Evolutionary conservation across 2,888 invertebrate species (phyloP).

Genomic region (Ennomos fuscantarius): DNA sequence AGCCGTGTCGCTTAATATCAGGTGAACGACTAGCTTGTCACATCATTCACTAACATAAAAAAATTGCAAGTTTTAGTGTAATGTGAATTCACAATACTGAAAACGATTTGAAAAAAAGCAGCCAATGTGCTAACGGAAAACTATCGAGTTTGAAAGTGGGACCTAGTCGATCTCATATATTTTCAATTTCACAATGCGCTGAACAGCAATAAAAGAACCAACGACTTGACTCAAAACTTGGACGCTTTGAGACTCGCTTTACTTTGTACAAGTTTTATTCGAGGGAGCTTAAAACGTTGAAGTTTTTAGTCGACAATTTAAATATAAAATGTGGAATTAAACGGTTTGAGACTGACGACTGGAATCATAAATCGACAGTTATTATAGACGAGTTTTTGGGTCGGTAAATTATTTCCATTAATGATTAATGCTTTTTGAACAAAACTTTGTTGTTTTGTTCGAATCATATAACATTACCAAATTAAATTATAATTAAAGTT

Average conservation of each 20-base stretch:
- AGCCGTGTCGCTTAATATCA: too few relatives aligned
- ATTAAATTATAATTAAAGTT: too few relatives aligned
- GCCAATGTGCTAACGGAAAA: too few relatives aligned
- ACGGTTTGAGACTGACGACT: conserved; percentile 6
- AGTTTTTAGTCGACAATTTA: conserved; percentile 27
- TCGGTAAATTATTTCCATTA: conserved; percentile 9
- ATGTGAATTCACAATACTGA: too few relatives aligned
- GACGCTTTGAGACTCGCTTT: too few relatives aligned
- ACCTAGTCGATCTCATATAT: conserved; percentile 16
- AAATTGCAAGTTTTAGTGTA: too few relatives aligned
- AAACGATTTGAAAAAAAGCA: too few relatives aligned
- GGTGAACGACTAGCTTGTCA: too few relatives aligned
- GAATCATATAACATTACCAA: too few relatives aligned
- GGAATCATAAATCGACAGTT: conserved; percentile 21
- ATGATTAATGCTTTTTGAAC: not conserved
- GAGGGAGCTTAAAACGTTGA: conserved; percentile 17
- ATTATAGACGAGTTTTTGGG: conserved; percentile 12
- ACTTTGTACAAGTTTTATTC: conserved; percentile 10
- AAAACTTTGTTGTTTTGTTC: not conserved
- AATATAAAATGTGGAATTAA: conserved; percentile 26
- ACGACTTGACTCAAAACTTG: conserved; percentile 17
- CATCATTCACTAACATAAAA: too few relatives aligned
- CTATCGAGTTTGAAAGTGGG: not conserved
- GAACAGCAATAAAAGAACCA: conserved; percentile 11
- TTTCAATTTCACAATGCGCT: conserved; percentile 19